These are phyloP conservation scores for Mobula hypostoma DNA, from an alignment of 2,113 vertebrate genomes.

Conservation along the genomic window DNA sequence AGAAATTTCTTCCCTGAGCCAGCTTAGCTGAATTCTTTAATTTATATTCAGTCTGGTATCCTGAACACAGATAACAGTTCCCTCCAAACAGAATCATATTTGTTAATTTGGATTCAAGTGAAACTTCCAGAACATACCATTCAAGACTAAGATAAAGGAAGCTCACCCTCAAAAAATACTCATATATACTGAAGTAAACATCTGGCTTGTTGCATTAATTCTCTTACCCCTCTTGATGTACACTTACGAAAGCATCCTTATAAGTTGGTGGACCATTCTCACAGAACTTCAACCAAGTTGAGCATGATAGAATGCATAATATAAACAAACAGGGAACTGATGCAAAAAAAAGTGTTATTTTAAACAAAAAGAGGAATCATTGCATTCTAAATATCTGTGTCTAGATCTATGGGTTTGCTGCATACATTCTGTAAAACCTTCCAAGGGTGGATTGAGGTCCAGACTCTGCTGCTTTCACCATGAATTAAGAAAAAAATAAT, in stretches of 20 bases:
- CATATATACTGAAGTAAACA: not conserved
- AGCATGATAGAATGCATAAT: too few species aligned
- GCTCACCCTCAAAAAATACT: not conserved
- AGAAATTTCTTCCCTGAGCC: not conserved
- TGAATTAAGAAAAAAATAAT: not conserved
- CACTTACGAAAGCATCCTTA: not conserved
- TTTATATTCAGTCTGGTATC: constrained; percentile 18
- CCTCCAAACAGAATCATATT: not conserved
- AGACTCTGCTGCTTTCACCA: not conserved
- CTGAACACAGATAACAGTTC: not conserved
- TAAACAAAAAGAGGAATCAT: not conserved
- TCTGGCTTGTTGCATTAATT: not conserved
- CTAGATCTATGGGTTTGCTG: not conserved
- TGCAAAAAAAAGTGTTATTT: too few species aligned
- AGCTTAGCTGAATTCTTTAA: not conserved
- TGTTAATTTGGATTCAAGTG: not conserved
- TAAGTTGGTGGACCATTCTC: not conserved
- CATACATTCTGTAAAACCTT: not conserved
- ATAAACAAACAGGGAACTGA: too few species aligned
- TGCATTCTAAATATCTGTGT: too few species aligned
- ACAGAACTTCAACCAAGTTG: not conserved
- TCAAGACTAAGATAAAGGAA: not conserved
- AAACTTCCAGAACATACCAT: not conserved
- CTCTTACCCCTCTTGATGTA: not conserved
- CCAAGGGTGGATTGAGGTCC: not conserved